Conservation (phyloP, 2,113 vertebrate species). For the Sminthopsis crassicaudata region DNA sequence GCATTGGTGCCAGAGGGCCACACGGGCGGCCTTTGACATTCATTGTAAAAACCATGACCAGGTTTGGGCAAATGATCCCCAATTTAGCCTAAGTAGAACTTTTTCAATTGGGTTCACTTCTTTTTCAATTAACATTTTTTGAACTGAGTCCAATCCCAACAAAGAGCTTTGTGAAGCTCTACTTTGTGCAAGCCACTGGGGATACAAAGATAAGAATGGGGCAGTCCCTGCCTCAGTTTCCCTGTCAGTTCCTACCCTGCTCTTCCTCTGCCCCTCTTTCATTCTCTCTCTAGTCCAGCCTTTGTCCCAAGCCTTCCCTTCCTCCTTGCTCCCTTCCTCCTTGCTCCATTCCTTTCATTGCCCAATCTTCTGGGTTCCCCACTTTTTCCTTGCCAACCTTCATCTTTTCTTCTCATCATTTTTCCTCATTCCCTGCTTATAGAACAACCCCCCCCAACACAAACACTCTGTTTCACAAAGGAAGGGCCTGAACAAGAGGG, state of each 20-base stretch:
- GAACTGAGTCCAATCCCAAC: background rate
- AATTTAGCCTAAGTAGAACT: background rate
- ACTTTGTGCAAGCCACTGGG: background rate
- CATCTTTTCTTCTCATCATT: conserved; percentile 53
- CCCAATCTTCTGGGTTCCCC: conserved; percentile 56
- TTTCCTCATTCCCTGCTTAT: conserved; percentile 28
- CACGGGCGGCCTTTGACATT: background rate
- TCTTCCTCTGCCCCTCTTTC: conserved; percentile 13
- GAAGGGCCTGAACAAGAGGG: background rate
- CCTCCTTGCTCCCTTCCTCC: background rate
- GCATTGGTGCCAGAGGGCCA: background rate
- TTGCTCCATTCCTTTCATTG: conserved; percentile 26
- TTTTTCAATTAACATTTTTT: background rate
- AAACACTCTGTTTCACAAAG: background rate
- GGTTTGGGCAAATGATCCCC: background rate
- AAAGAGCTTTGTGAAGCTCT: background rate
- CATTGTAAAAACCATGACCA: background rate
- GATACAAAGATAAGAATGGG: background rate
- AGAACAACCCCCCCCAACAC: conserved; percentile 29
- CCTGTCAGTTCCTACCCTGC: background rate
- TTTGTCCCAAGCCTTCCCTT: conserved; percentile 27
- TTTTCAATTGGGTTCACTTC: background rate
- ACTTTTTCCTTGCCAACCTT: conserved; percentile 43
- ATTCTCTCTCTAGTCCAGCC: conserved; percentile 6
- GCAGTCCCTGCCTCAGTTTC: background rate